Conservation (phyloP, 2,113 vertebrate genomes). For the Amphilophus citrinellus region DNA sequence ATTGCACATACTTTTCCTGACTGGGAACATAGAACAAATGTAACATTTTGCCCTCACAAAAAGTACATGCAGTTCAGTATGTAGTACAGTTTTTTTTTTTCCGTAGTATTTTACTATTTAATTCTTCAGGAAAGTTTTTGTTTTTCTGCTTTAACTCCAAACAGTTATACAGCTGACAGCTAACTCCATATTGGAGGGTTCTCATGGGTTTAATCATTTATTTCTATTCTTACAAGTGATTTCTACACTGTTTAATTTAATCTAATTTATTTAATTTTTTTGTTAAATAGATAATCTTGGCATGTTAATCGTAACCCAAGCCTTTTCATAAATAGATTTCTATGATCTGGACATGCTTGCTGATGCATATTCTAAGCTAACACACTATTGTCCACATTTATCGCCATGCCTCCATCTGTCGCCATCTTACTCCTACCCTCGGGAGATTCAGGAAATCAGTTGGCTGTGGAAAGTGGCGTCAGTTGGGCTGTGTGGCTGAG, state of each 20-base stretch:
- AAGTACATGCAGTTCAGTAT: neutral
- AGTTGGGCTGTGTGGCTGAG: conserved; percentile 39
- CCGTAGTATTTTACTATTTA: neutral
- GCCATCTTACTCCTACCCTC: conserved; percentile 44
- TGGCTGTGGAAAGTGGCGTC: conserved; percentile 48
- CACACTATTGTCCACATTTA: neutral
- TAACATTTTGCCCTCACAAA: too few species aligned
- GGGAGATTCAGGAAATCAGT: conserved; percentile 51
- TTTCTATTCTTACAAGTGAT: too few species aligned
- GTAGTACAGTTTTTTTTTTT: neutral
- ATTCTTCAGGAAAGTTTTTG: neutral
- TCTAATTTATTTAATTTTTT: too few species aligned
- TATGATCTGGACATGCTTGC: neutral
- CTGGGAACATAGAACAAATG: neutral
- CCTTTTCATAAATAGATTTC: neutral
- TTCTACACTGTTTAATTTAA: too few species aligned
- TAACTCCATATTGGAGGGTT: neutral
- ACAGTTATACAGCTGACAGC: neutral
- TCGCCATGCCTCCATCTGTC: conserved; percentile 41
- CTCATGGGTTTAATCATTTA: too few species aligned
- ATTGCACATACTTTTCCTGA: neutral
- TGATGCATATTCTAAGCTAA: conserved; percentile 23
- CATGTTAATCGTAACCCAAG: too few species aligned
- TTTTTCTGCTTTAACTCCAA: neutral
- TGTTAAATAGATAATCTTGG: too few species aligned